These are phyloP conservation scores for Meda fulgida DNA, from an alignment of 2,797 vertebrate species.

Conservation along the genomic window DNA sequence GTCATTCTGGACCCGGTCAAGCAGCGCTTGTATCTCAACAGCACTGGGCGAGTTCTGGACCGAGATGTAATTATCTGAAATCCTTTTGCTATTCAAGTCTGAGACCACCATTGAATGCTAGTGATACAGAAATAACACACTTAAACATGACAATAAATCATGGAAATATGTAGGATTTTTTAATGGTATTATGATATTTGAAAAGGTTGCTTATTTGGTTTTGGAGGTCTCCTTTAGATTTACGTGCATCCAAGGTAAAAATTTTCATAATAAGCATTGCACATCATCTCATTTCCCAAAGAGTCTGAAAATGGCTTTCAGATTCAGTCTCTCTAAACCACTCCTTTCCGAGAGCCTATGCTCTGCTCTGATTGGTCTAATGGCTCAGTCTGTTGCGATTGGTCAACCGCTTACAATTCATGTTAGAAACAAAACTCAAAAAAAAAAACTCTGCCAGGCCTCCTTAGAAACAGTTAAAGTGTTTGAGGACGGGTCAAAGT, in stretches of 20 bases:
- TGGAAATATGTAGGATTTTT: background rate
- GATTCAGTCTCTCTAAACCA: background rate
- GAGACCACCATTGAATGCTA: background rate
- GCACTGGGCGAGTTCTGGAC: conserved; percentile 84
- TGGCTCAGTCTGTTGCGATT: background rate
- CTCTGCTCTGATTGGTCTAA: background rate
- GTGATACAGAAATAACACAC: background rate
- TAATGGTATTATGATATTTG: background rate
- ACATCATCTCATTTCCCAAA: background rate
- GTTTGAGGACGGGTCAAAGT: background rate
- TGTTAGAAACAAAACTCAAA: too few relatives aligned
- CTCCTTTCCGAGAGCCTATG: background rate
- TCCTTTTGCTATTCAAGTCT: conserved; percentile 20
- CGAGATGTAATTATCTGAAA: conserved; percentile 82
- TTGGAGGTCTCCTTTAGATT: background rate
- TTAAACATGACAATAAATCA: background rate
- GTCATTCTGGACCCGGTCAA: conserved; percentile 84
- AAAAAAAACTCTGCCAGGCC: background rate
- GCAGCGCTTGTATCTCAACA: conserved; percentile 85
- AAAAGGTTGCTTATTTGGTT: background rate
- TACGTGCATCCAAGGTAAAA: background rate
- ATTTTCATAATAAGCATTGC: background rate
- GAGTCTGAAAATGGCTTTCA: background rate
- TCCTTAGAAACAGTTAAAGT: background rate
- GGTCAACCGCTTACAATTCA: background rate